Base-by-base conservation (phyloP, 1,140 invertebrate genomes). In the Dendrolimus punctatus region DNA sequence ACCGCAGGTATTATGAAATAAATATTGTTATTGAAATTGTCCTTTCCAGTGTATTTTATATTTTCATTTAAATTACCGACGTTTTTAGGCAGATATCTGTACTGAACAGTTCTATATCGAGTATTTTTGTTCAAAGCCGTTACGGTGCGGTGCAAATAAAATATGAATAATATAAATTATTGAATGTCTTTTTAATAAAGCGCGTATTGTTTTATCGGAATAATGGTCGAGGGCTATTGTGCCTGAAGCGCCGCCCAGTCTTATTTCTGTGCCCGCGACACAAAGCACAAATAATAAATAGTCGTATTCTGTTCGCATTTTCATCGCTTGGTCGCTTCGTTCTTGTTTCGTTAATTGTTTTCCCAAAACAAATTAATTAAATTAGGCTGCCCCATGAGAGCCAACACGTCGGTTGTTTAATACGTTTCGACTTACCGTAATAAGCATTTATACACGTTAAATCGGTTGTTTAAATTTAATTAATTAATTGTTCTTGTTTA, bases 151-250 rank as follows among this genome's bases (percentile, higher is more conserved):
- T 73, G 71, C 71, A 59, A 85, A 85, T 80, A 80, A 84, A 80
- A 78, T 80, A 77, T 77, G 80, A 83, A 83, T 83, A 75, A 85
- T 79, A 78, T 80, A 80, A 80, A 82, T 83, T 79, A 81, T 83
- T 82, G 79, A 85, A 85, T 82, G 79, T 85, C 82, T 85, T 82
- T 84, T 85, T 82, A 85, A 84, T 85, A 85, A 78, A 80, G 72
- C 58, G 68, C 64, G 70, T 72, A 85, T 85, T 85, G 82, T 85
- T 85, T 85, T 85, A 83, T 73, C 74, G 55, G 64, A 58, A 83
- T 81, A 84, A 83, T 82, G 72, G 80, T 23, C 23, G 23, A 64
- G 50, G 55, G 55, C 63, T 66, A 73, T 80, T 78, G 76, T 82
- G 61, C 38, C 49, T 9, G 49, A 52, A 60, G 70, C 73, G 64